These are phyloP conservation scores for Drosophila insularis DNA, from an alignment of 1,140 invertebrate species.

Conservation along the genomic window DNA sequence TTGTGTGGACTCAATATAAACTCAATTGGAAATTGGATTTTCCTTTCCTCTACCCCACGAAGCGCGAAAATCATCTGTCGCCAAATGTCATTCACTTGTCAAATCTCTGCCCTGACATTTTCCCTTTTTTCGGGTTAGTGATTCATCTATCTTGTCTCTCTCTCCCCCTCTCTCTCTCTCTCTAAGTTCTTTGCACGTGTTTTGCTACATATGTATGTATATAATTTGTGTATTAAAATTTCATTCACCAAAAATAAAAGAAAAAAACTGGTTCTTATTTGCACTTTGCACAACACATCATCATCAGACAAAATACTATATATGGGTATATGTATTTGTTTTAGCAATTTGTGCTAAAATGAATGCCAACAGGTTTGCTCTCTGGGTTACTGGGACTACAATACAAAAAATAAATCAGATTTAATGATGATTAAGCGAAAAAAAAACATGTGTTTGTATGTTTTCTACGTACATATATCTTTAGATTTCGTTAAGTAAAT, in stretches of 20 bases:
- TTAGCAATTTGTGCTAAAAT: conserved; percentile 1
- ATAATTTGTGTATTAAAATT: no score
- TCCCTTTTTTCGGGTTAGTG: background rate
- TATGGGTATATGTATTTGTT: conserved; percentile 3
- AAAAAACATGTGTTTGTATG: background rate
- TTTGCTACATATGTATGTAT: no score
- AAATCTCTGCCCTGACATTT: background rate
- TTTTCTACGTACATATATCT: background rate
- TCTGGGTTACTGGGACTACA: conserved; percentile 3
- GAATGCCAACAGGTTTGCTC: conserved; percentile 2
- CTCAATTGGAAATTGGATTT: conserved; percentile 2
- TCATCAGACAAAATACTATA: background rate
- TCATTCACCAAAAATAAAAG: background rate
- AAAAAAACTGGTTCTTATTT: conserved; percentile 3
- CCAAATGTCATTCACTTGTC: conserved; percentile 5
- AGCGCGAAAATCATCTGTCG: background rate
- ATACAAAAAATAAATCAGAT: background rate
- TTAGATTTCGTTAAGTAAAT: background rate
- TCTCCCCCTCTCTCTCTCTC: no score
- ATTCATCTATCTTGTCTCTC: background rate
- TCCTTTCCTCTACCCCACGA: background rate
- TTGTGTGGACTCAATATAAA: background rate
- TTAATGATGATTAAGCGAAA: background rate
- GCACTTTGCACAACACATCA: background rate
- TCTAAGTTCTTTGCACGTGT: background rate